phyloP scores from a whole-genome alignment of 2,797 vertebrate genomes.

The Zenarchopterus dispar region DNA sequence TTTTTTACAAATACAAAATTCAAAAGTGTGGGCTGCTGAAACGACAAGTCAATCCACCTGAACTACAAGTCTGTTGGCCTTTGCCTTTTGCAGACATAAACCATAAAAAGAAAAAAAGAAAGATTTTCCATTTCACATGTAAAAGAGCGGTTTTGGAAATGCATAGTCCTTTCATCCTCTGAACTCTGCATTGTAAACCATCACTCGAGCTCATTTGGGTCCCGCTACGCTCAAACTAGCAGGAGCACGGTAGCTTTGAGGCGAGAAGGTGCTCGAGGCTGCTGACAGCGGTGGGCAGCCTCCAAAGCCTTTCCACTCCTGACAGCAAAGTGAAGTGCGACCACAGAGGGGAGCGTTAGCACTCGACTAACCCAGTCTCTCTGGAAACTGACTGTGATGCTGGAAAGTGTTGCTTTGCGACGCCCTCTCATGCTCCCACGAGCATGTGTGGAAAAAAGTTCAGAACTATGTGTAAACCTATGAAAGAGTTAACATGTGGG shows the following conservation, averaged over 20 bases:
- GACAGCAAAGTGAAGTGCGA: constrained; percentile 51
- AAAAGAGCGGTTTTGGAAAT: constrained; percentile 20
- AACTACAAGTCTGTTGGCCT: neutral
- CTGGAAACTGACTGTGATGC: constrained; percentile 64
- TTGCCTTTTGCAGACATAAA: neutral
- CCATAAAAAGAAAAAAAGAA: constrained; percentile 12
- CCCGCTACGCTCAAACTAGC: constrained; percentile 15
- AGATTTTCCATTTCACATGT: constrained; percentile 10
- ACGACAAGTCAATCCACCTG: neutral
- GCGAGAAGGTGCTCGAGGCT: constrained; percentile 28
- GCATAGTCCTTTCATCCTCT: neutral
- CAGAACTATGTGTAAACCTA: constrained; percentile 24
- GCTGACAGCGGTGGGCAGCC: constrained; percentile 25
- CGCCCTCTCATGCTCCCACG: constrained; percentile 54
- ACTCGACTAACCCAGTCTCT: constrained; percentile 50
- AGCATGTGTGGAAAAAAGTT: constrained; percentile 39
- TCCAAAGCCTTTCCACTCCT: constrained; percentile 64
- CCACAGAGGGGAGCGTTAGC: constrained; percentile 57
- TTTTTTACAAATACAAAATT: too few relatives aligned
- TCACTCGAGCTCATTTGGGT: constrained; percentile 23
- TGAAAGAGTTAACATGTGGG: constrained; percentile 26
- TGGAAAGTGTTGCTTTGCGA: constrained; percentile 63
- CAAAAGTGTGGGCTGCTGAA: neutral
- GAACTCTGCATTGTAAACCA: constrained; percentile 2
- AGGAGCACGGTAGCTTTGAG: constrained; percentile 61